Evolutionary conservation across 2,797 vertebrate species (phyloP).

Genomic region (Eupleurogrammus muticus): DNA sequence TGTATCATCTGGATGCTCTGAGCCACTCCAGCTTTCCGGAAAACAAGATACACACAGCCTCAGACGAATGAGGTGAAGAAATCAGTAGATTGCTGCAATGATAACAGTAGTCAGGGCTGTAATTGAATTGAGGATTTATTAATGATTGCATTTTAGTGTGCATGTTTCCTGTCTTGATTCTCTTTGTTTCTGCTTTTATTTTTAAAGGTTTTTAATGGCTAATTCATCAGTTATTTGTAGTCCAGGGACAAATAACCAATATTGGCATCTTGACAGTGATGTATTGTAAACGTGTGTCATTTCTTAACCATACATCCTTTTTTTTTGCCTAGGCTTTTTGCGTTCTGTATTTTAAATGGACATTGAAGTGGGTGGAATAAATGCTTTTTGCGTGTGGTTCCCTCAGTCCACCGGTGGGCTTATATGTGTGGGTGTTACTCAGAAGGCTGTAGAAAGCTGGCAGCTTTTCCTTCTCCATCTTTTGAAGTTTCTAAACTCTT

Average conservation of each 20-base stretch:
- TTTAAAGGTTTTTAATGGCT: background rate
- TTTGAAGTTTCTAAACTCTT: slow-evolving; percentile 74
- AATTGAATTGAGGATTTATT: background rate
- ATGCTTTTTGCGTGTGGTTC: slow-evolving; percentile 47
- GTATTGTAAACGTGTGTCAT: background rate
- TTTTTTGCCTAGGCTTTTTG: slow-evolving; percentile 18
- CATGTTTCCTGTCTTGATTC: background rate
- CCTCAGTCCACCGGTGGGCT: slow-evolving; percentile 45
- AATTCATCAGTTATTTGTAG: background rate
- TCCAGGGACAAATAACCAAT: background rate
- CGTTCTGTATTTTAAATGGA: slow-evolving; percentile 26
- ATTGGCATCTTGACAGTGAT: background rate
- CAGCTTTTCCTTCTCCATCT: slow-evolving; percentile 67
- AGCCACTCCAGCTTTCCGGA: background rate
- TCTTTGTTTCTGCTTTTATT: background rate
- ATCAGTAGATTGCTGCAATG: background rate
- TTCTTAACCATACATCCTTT: background rate
- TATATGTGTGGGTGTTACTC: slow-evolving; percentile 45
- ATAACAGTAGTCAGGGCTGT: background rate
- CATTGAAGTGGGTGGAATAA: slow-evolving; percentile 45
- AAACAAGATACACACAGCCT: background rate
- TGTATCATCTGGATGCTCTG: background rate
- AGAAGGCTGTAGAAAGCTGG: slow-evolving; percentile 63
- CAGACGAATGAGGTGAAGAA: background rate
- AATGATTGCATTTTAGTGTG: background rate